These are phyloP conservation scores for Barypeithes pellucidus DNA, from an alignment of 2,888 invertebrate species.

Conservation along the genomic window DNA sequence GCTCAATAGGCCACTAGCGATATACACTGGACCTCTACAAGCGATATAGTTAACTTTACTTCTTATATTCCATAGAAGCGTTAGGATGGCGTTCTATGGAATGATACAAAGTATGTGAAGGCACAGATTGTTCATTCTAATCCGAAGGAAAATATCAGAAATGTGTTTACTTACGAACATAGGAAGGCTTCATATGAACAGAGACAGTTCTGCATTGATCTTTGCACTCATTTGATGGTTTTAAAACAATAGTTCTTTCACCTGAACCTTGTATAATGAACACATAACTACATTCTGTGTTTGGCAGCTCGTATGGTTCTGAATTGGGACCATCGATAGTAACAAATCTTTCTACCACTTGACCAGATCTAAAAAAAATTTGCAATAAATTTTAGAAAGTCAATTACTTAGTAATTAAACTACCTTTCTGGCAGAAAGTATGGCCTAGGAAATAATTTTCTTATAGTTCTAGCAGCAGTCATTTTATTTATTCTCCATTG, in stretches of 20 bases:
- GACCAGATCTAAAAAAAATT: slow-evolving; percentile 75
- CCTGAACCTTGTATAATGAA: slow-evolving; percentile 84
- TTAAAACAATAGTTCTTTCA: slow-evolving; percentile 79
- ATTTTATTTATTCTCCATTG: slow-evolving; percentile 86
- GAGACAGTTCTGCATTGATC: slow-evolving; percentile 81
- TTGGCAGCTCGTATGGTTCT: slow-evolving; percentile 79
- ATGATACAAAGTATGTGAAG: too few species aligned
- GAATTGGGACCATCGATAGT: slow-evolving; percentile 83
- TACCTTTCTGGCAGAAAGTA: slow-evolving; percentile 74
- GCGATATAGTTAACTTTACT: too few species aligned
- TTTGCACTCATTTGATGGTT: slow-evolving; percentile 85
- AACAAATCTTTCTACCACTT: slow-evolving; percentile 82
- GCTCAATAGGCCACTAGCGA: too few species aligned
- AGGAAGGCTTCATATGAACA: slow-evolving; percentile 79
- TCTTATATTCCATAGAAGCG: too few species aligned
- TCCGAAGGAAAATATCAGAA: too few species aligned
- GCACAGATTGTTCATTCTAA: too few species aligned
- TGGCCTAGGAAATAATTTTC: slow-evolving; percentile 83
- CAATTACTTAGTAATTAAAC: not conserved
- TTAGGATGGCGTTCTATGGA: too few species aligned
- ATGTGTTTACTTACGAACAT: slow-evolving; percentile 80
- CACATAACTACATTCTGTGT: slow-evolving; percentile 87
- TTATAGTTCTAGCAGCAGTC: slow-evolving; percentile 80
- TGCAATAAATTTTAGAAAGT: not conserved
- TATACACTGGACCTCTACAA: too few species aligned